Base-by-base conservation (phyloP, 2,888 invertebrate genomes). In the Chouioia cunea region DNA sequence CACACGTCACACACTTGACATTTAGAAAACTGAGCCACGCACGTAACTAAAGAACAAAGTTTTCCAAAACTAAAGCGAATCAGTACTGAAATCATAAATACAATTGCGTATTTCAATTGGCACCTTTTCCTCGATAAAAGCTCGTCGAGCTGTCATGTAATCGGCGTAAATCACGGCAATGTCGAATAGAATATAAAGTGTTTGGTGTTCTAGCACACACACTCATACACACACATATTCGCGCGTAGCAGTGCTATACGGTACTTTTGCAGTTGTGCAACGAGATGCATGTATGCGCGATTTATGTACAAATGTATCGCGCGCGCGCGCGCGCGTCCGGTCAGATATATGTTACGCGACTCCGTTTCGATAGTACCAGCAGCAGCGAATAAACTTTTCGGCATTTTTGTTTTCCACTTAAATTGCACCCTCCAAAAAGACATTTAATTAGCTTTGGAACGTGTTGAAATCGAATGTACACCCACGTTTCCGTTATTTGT, bases 151-250 rank as follows among this genome's bases (percentile, higher is more conserved):
- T 65, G 58, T 18, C 27, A 12, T 18, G 52, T 20, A 66, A 58
- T 52, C 58, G 52, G n/a, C 50, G 58, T 66, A 66, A 66, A 66
- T 66, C 66, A 59, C 58, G 16, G 16, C 23, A 52, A 14, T 27
- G 56, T 23, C 56, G 65, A 36, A 57, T 57, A 20, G 23, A 43
- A 36, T 27, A 36, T 36, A 43, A 54, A 65, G 20, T 18, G 16
- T 10, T 43, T 18, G 18, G 36, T 20, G 36, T 10, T 3, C 36
- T 36, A 10, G 36, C 10, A 10, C 36, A 36, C 36, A 36, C 6
- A 36, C 36, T 4, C 27, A 27, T 6, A 27, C 27, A 27, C 27
- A 27, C 27, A 27, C 27, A 27, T 6, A 27, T n/a, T n/a, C n/a
- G n/a, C 27, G 6, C 27, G 6, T 27, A 36, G 36, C 36, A 36